These are phyloP conservation scores for Labia minor DNA, from an alignment of 2,888 invertebrate species.

Conservation along the genomic window DNA sequence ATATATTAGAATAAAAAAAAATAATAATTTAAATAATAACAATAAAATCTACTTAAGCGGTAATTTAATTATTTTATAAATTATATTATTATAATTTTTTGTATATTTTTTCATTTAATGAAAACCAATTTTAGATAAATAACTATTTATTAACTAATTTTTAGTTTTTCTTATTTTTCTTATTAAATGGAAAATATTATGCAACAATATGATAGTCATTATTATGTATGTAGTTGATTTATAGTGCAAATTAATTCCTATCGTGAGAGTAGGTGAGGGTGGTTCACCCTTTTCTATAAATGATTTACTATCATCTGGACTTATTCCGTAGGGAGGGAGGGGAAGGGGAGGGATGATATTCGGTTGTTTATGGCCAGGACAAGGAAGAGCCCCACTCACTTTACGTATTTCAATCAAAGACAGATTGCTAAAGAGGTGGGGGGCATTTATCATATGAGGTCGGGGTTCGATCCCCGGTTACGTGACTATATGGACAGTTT, in stretches of 20 bases:
- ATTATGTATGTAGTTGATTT: neutral
- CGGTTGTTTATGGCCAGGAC: slow-evolving; percentile 1
- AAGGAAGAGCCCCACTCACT: neutral
- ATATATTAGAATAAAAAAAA: no score
- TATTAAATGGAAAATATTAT: no score
- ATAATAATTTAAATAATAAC: no score
- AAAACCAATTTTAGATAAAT: no score
- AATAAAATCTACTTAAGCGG: no score
- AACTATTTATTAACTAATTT: no score
- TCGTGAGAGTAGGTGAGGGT: neutral
- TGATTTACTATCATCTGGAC: slow-evolving; percentile 13
- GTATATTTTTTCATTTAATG: no score
- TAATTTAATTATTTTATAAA: no score
- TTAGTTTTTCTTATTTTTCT: no score
- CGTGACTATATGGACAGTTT: slow-evolving; percentile 3
- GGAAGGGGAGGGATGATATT: neutral
- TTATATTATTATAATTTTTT: no score
- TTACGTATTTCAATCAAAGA: slow-evolving; percentile 8
- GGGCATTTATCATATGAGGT: neutral
- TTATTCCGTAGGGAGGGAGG: neutral
- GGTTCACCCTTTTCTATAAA: neutral
- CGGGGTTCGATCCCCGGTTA: slow-evolving; percentile 4
- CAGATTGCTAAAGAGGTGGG: neutral
- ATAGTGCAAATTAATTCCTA: neutral
- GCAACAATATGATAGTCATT: no score